Conservation (phyloP, 2,113 vertebrate species). For the Menura novaehollandiae region DNA sequence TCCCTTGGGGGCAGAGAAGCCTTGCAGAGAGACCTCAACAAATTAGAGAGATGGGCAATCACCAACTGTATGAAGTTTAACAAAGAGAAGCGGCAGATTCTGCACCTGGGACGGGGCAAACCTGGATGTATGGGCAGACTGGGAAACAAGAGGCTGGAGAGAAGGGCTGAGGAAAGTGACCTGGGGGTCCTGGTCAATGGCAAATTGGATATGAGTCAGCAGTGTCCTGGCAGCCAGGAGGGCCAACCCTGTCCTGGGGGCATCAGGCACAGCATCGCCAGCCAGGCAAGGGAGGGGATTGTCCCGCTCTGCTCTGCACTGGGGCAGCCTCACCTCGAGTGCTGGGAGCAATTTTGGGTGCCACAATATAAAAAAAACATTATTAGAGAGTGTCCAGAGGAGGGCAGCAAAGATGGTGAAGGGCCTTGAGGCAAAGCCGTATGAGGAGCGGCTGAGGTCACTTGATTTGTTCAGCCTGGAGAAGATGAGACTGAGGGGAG, state of each 20-base stretch:
- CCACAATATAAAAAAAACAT: accelerated
- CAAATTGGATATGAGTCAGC: accelerated
- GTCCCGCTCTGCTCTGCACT: accelerated
- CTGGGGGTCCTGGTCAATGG: accelerated
- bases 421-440: accelerated
- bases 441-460: accelerated
- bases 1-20: background rate
- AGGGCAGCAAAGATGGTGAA: background rate
- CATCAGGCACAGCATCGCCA: background rate
- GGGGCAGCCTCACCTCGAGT: accelerated
- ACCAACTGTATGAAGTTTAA: background rate
- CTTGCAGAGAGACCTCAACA: background rate
- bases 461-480: background rate
- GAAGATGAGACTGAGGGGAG: background rate
- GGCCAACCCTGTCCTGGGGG: accelerated
- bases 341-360: accelerated
- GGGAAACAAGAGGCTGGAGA: background rate
- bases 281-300: accelerated
- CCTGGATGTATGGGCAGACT: background rate
- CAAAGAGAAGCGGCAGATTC: background rate
- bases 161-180: accelerated
- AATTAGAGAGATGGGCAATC: background rate
- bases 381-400: background rate
- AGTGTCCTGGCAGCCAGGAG: background rate
- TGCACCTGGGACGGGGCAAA: background rate